phyloP scores from a whole-genome alignment of 2,113 vertebrate species.

The Pseudopodoces humilis region DNA sequence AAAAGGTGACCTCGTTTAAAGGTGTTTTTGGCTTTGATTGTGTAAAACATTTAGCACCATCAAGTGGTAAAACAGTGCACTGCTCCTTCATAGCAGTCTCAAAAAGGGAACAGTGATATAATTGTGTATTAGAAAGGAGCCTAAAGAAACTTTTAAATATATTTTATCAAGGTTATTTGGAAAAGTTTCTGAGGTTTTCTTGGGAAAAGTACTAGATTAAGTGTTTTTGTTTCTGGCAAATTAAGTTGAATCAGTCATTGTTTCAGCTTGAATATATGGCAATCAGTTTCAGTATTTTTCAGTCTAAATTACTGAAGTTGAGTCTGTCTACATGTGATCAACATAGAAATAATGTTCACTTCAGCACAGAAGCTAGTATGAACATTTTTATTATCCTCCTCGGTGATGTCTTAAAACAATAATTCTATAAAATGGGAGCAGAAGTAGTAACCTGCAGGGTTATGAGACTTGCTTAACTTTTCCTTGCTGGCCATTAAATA shows the following conservation, averaged over 20 bases:
- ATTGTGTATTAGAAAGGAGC: neutral
- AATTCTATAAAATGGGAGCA: neutral
- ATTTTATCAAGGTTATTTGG: neutral
- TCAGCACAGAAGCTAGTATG: neutral
- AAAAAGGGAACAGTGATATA: neutral
- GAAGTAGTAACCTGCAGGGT: neutral
- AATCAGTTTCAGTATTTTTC: neutral
- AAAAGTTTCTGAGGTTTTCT: neutral
- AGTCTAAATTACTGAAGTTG: neutral
- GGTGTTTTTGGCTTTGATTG: neutral
- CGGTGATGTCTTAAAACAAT: neutral
- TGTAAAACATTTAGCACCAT: slow-evolving; percentile 35
- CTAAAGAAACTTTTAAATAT: neutral
- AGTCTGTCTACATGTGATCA: neutral
- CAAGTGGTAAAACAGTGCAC: slow-evolving; percentile 53
- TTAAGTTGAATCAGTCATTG: neutral
- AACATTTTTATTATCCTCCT: neutral
- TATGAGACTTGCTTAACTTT: neutral
- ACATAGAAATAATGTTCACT: neutral
- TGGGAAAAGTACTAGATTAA: neutral
- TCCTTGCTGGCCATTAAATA: neutral
- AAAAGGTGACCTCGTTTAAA: neutral
- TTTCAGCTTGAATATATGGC: neutral
- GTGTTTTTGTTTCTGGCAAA: neutral
- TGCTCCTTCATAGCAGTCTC: neutral